These are phyloP conservation scores for Chaenodraco wilsoni DNA, from an alignment of 2,797 vertebrate species.

Conservation along the genomic window DNA sequence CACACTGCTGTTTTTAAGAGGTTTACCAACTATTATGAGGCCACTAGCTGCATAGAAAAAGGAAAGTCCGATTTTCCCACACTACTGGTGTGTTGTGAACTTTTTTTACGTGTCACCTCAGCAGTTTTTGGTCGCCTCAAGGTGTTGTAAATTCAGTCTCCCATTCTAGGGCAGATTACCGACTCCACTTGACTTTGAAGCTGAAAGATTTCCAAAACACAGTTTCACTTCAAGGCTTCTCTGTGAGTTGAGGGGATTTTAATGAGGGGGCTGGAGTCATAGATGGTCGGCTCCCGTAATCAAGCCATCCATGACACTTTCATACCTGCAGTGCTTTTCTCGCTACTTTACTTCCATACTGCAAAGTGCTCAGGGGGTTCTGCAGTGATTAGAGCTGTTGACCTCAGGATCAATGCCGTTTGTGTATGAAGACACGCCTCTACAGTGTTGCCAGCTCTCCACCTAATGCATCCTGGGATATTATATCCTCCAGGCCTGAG, in stretches of 20 bases:
- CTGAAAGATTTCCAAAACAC: slow-evolving; percentile 70
- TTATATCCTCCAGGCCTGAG: neutral
- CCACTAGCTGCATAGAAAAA: slow-evolving; percentile 22
- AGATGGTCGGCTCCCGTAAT: slow-evolving; percentile 43
- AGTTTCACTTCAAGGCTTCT: slow-evolving; percentile 64
- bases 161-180: slow-evolving; percentile 67
- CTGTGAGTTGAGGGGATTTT: slow-evolving; percentile 54
- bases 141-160: slow-evolving; percentile 58
- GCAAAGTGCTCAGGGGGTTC: neutral
- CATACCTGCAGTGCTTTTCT: slow-evolving; percentile 21
- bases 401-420: neutral
- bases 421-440: neutral
- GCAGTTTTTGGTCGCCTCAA: slow-evolving; percentile 51
- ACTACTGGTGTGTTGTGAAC: slow-evolving; percentile 8
- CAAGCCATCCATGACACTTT: slow-evolving; percentile 36
- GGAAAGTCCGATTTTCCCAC: slow-evolving; percentile 41
- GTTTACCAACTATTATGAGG: slow-evolving; percentile 13
- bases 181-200: slow-evolving; percentile 72
- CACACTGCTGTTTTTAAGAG: slow-evolving; percentile 15
- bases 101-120: slow-evolving; percentile 52
- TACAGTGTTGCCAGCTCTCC: neutral
- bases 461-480: slow-evolving; percentile 12
- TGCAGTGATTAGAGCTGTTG: neutral
- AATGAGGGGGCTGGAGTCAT: slow-evolving; percentile 66
- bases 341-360: neutral